These are phyloP conservation scores for Oreochromis niloticus DNA, from an alignment of 2,113 vertebrate genomes.

Conservation along the genomic window DNA sequence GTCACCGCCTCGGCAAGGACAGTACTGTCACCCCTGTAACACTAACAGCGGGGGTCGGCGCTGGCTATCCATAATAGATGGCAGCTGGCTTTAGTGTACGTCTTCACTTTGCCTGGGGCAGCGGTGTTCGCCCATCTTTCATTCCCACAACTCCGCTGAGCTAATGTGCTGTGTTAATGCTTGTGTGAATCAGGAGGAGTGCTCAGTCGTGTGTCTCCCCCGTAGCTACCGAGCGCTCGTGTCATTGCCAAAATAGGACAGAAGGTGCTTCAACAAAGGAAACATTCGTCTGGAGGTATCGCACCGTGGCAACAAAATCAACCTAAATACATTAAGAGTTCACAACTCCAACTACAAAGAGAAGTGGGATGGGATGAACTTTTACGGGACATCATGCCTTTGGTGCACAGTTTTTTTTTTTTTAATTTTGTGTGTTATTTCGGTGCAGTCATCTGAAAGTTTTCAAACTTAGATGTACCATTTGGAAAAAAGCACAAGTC, in stretches of 20 bases:
- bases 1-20: constrained; percentile 69
- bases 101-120: constrained; percentile 72
- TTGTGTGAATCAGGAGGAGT: constrained; percentile 61
- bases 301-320: constrained; percentile 31
- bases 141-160: constrained; percentile 59
- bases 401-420: accelerated
- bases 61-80: constrained; percentile 70
- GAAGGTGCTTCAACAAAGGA: constrained; percentile 61
- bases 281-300: constrained; percentile 57
- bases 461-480: background rate
- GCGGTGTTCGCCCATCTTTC: constrained; percentile 61
- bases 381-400: constrained; percentile 16
- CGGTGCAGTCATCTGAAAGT: background rate
- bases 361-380: constrained; percentile 10
- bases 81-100: constrained; percentile 70
- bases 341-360: constrained; percentile 5
- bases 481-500: background rate
- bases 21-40: constrained; percentile 60
- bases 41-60: constrained; percentile 56
- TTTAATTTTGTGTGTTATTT: background rate
- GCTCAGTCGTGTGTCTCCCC: constrained; percentile 56
- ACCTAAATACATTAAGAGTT: constrained; percentile 33
- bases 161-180: constrained; percentile 72
- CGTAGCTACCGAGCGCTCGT: constrained; percentile 42
- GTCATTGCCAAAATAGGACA: constrained; percentile 70